phyloP scores from a whole-genome alignment of 2,113 vertebrate species.

The Aptenodytes patagonicus region DNA sequence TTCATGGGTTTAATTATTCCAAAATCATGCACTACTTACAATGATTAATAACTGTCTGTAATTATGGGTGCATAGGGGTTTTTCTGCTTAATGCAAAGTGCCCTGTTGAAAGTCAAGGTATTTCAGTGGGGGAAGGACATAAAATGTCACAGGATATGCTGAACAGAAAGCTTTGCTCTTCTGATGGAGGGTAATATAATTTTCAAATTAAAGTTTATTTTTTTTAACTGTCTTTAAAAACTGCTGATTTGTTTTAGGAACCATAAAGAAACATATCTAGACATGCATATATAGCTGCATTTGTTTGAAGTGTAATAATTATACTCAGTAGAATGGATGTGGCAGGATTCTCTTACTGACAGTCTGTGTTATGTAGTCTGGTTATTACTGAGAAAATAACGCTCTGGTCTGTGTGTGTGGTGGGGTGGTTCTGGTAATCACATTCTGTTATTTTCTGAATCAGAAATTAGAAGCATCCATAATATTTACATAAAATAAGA shows the following conservation, averaged over 20 bases:
- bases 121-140: constrained; percentile 2
- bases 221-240: background rate
- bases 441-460: background rate
- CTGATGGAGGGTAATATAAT: background rate
- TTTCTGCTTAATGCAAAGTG: constrained; percentile 39
- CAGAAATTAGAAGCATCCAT: background rate
- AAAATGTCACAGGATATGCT: background rate
- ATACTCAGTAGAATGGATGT: background rate
- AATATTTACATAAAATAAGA: background rate
- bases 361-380: background rate
- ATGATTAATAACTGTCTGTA: constrained; percentile 20
- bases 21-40: constrained; percentile 10
- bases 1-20: constrained; percentile 12
- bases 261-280: background rate
- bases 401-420: background rate
- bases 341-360: background rate
- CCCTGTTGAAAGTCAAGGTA: constrained; percentile 36
- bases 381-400: background rate
- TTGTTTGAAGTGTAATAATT: background rate
- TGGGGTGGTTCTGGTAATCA: background rate
- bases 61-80: constrained; percentile 29
- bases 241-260: background rate
- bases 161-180: background rate
- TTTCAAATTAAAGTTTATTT: background rate
- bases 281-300: background rate